A percentile compares a stretch with the other conserved stretches of the same genome.
Evolutionary conservation across 2,113 vertebrate genomes (phyloP).

Genomic region (Mohoua ochrocephala): DNA sequence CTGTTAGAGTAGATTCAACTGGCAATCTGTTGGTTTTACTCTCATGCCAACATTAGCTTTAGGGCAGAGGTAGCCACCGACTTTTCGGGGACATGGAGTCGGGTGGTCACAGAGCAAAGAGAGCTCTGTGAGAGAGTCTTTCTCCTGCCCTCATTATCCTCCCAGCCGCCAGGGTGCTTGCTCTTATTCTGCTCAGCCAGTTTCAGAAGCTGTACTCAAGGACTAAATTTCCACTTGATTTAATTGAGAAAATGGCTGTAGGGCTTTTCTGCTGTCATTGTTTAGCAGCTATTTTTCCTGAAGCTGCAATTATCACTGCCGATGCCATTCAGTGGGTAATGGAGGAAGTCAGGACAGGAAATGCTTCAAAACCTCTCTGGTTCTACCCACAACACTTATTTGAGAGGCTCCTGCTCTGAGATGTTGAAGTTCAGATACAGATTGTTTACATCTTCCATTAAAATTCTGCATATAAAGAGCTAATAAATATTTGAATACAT

Average conservation of each 20-base stretch:
- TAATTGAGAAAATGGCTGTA: neutral
- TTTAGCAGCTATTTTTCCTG: neutral
- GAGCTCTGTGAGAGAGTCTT: neutral
- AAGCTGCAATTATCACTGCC: neutral
- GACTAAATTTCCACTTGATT: neutral
- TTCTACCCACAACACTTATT: neutral
- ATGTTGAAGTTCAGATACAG: neutral
- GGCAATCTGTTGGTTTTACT: neutral
- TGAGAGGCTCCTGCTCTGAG: neutral
- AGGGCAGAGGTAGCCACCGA: neutral
- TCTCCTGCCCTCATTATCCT: neutral
- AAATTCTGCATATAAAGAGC: neutral
- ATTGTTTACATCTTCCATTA: neutral
- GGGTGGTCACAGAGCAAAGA: neutral
- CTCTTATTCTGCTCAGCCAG: neutral
- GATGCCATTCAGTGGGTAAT: neutral
- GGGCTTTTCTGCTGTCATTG: neutral
- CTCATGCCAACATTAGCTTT: neutral
- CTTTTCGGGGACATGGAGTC: neutral
- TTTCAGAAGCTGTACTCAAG: neutral
- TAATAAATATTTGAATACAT: neutral
- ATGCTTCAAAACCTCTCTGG: neutral
- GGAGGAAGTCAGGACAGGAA: neutral
- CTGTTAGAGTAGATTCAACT: neutral
- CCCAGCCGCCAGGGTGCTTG: neutral